These are phyloP conservation scores for Elgaria multicarinata DNA, from an alignment of 2,113 vertebrate genomes.

Conservation along the genomic window DNA sequence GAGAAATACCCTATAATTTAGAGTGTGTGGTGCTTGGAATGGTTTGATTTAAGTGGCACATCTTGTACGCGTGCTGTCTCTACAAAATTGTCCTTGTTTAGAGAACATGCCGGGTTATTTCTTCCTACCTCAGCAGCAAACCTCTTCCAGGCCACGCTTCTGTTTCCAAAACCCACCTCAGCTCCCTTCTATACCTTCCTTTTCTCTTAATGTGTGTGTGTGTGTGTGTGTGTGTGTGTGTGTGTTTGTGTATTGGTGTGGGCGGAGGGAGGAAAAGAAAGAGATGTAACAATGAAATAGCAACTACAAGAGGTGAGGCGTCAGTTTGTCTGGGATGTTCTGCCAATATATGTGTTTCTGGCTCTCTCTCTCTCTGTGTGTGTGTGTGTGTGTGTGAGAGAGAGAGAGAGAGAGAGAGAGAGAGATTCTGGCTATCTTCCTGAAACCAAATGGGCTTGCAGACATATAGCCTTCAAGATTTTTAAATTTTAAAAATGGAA, in stretches of 20 bases:
- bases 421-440: background rate
- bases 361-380: background rate
- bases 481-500: conserved; percentile 57
- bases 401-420: background rate
- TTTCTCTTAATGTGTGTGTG: background rate
- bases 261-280: background rate
- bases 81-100: conserved; percentile 22
- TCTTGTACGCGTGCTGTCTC: conserved; percentile 7
- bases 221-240: background rate
- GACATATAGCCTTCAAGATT: background rate
- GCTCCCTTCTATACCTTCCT: background rate
- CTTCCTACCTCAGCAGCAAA: conserved; percentile 5
- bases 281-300: background rate
- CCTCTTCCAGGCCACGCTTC: background rate
- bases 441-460: background rate
- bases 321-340: background rate
- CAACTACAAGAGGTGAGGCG: background rate
- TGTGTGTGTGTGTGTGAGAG: background rate
- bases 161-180: background rate
- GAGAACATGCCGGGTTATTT: conserved; percentile 12
- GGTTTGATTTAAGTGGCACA: conserved; percentile 25
- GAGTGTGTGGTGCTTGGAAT: background rate
- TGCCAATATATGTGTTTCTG: background rate
- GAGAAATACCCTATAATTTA: background rate
- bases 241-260: background rate